Conservation (phyloP, 2,797 vertebrate species). For the Danio tinwini region DNA sequence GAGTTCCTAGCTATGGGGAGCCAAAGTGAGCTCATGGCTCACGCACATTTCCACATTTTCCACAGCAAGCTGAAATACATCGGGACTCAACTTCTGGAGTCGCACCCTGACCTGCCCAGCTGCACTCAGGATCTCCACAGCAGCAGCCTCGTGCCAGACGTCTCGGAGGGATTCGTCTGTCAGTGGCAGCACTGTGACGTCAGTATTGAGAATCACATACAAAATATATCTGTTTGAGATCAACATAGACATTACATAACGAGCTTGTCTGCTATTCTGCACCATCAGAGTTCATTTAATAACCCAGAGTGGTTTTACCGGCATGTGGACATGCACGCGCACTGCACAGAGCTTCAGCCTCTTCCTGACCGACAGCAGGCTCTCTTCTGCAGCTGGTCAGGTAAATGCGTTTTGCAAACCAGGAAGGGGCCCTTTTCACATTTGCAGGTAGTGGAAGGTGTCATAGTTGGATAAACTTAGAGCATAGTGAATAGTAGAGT, state of each 20-base stretch:
- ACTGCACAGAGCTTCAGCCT: constrained; percentile 76
- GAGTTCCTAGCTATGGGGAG: constrained; percentile 77
- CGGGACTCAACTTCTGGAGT: constrained; percentile 70
- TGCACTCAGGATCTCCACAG: constrained; percentile 74
- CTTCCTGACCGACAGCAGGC: constrained; percentile 78
- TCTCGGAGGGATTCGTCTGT: constrained; percentile 72
- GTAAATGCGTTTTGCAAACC: constrained; percentile 47
- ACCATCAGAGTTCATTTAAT: constrained; percentile 78
- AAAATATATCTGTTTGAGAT: not conserved
- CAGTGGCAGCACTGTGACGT: constrained; percentile 83
- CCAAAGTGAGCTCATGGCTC: constrained; percentile 72
- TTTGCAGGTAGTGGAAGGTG: too few species aligned
- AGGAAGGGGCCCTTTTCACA: too few species aligned
- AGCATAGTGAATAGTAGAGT: too few species aligned
- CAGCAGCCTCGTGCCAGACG: constrained; percentile 77
- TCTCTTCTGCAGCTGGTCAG: constrained; percentile 79
- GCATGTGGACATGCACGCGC: constrained; percentile 80
- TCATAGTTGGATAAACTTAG: too few species aligned
- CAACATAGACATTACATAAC: not conserved
- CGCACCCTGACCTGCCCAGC: constrained; percentile 71
- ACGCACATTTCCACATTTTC: constrained; percentile 78
- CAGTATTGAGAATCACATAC: constrained; percentile 53
- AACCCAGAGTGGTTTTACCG: constrained; percentile 85
- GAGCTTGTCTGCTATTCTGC: not conserved
- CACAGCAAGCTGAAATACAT: constrained; percentile 78